Base-by-base conservation (phyloP, 1,140 invertebrate species). In the Xylocopa sonorina region DNA sequence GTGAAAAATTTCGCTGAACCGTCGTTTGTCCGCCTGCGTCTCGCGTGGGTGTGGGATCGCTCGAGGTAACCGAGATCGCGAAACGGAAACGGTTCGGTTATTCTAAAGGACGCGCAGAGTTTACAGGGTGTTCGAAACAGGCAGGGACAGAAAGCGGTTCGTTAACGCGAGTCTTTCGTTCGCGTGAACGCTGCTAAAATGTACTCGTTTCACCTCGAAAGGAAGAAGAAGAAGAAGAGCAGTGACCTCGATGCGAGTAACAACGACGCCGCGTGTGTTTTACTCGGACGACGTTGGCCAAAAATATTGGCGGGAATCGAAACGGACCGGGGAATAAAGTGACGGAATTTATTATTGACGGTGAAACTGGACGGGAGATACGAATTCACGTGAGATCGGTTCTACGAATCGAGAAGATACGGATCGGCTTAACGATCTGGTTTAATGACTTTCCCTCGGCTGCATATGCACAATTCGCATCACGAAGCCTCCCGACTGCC, bases 351-450 rank as follows among this genome's bases (percentile, higher is more conserved):
- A 77, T 60, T n/a, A 38, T 48, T 12, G 43, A 16, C 38, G 24
- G 16, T 21, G 0, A 41, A 48, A 58, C 16, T n/a, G 48, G n/a
- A 6, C 9, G 32, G 32, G 50, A 41, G 71, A 80, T 80, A 41
- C 68, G 77, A 84, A 80, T 83, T 83, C 51, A n/a, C n/a, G 71
- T 32, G 32, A 41, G 78, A 81, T 73, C 63, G 69, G 64, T 81
- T 85, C 73, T 18, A 34, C 55, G 78, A 71, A 71, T 68, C 50
- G 53, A 63, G 62, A 46, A 73, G 78, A 84, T 77, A 84, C 63
- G 43, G 24, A 81, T 75, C 78, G 60, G 81, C 76, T 88, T 88
- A 90, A 89, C 86, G 88, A 84, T 82, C 84, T 75, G 81, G 84
- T 88, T 89, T 89, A 87, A 85, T 83, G 84, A 83, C 63, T 80